Conservation (phyloP, 2,113 vertebrate species). For the Collichthys lucidus region DNA sequence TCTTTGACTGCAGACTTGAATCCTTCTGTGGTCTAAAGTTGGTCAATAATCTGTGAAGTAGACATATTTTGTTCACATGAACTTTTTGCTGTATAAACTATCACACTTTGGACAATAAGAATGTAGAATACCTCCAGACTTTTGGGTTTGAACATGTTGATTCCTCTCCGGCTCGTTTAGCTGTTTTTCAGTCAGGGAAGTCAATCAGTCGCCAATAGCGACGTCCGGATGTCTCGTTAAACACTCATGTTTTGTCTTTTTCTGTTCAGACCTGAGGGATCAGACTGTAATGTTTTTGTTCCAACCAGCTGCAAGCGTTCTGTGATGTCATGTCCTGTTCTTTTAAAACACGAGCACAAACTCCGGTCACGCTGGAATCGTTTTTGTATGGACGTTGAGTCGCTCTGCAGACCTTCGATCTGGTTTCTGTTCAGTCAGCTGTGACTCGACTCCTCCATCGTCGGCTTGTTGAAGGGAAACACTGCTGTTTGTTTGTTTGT, state of each 20-base stretch:
- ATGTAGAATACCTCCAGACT: neutral
- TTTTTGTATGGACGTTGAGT: neutral
- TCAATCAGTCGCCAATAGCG: neutral
- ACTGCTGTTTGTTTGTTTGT: conserved; percentile 12
- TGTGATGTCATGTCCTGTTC: neutral
- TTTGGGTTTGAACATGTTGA: no score
- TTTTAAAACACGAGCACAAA: neutral
- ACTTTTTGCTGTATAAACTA: no score
- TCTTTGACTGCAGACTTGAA: no score
- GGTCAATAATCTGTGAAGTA: no score
- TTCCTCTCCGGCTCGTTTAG: neutral
- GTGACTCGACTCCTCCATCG: neutral
- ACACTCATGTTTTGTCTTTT: neutral
- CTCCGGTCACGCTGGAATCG: conserved; percentile 11
- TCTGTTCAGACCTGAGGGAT: neutral
- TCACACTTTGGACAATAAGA: no score
- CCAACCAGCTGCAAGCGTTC: neutral
- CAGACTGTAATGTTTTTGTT: neutral
- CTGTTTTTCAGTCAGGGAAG: neutral
- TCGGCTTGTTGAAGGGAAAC: conserved; percentile 1
- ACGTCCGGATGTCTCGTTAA: neutral
- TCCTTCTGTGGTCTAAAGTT: no score
- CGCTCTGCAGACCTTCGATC: neutral
- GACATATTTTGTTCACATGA: no score
- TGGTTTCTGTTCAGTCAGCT: neutral